Evolutionary conservation across 2,797 vertebrate genomes (phyloP).

Genomic region (Tarsius wallacei): DNA sequence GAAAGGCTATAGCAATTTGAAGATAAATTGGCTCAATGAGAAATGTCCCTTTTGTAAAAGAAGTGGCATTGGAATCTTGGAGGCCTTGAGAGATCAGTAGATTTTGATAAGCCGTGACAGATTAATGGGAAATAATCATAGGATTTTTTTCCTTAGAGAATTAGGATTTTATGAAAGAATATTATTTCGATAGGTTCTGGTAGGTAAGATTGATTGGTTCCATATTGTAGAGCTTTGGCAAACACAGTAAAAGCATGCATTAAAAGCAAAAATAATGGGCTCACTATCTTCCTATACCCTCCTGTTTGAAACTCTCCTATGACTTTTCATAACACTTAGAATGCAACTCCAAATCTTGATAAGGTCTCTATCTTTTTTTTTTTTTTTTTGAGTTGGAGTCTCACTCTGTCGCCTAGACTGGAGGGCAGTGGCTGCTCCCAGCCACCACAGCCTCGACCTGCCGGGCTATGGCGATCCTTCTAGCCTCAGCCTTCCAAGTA

Average conservation of each 20-base stretch:
- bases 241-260: constrained; percentile 23
- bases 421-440: too few species aligned
- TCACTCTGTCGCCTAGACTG: too few species aligned
- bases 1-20: neutral
- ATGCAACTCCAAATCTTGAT: neutral
- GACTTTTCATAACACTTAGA: neutral
- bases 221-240: constrained; percentile 8
- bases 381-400: too few species aligned
- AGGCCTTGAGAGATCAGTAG: constrained; percentile 34
- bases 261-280: constrained; percentile 18
- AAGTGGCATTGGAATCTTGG: neutral
- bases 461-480: too few species aligned
- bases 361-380: neutral
- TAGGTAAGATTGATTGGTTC: constrained; percentile 56
- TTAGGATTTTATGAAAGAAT: constrained; percentile 48
- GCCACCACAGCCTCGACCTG: too few species aligned
- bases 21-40: neutral
- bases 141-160: constrained; percentile 31
- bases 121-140: constrained; percentile 61
- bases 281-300: neutral
- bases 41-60: constrained; percentile 37
- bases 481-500: too few species aligned
- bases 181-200: neutral
- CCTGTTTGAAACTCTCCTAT: neutral
- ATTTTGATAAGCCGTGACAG: constrained; percentile 65